Evolutionary conservation across 2,888 invertebrate species (phyloP).

Genomic region (Brachyptera risi): DNA sequence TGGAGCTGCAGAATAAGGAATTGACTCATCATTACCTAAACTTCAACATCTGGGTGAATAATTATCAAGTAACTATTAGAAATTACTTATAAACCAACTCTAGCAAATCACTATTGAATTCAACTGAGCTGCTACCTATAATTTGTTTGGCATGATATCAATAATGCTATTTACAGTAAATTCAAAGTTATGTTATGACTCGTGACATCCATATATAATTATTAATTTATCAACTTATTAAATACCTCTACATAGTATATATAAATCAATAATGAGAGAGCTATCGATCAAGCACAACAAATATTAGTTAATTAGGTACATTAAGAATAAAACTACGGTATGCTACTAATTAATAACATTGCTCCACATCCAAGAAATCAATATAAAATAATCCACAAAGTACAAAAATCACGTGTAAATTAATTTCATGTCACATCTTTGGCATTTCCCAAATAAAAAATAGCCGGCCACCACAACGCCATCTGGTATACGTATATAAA

Average conservation of each 20-base stretch:
- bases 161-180: too few species aligned
- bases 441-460: slow-evolving; percentile 17
- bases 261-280: not conserved
- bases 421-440: slow-evolving; percentile 16
- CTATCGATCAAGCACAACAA: slow-evolving; percentile 6
- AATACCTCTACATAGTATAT: not conserved
- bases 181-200: too few species aligned
- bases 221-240: not conserved
- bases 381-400: not conserved
- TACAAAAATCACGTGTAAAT: slow-evolving; percentile 12
- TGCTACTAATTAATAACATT: not conserved
- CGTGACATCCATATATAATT: slow-evolving; percentile 9
- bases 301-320: slow-evolving; percentile 6
- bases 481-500: not conserved
- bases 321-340: not conserved
- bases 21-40: too few species aligned
- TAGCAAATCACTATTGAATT: too few species aligned
- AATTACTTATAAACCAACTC: too few species aligned
- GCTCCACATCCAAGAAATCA: slow-evolving; percentile 7
- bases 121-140: too few species aligned
- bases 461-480: slow-evolving; percentile 1
- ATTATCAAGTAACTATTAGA: too few species aligned
- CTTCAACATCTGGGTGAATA: too few species aligned
- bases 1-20: too few species aligned
- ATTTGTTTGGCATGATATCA: too few species aligned